A percentile compares a stretch with the other conserved stretches of the same genome.
Evolutionary conservation across 2,888 invertebrate species (phyloP).

Genomic region (Hylaea fasciaria): DNA sequence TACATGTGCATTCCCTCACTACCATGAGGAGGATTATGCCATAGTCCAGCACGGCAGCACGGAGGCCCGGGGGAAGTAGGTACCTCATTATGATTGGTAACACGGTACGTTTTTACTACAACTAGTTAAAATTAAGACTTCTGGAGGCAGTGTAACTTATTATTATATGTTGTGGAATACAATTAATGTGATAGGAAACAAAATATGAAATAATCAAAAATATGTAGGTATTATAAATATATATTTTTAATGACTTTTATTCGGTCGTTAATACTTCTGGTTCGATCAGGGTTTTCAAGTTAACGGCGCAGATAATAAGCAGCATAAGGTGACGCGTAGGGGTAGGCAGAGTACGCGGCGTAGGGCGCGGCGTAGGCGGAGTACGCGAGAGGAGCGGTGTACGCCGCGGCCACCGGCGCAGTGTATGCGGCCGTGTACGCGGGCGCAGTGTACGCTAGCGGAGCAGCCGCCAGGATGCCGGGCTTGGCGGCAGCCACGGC

Average conservation of each 20-base stretch:
- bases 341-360: slow-evolving; percentile 58
- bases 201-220: too few species aligned
- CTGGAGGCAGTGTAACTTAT: too few species aligned
- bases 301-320: slow-evolving; percentile 55
- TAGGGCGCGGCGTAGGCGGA: slow-evolving; percentile 49
- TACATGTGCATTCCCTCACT: too few species aligned
- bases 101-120: too few species aligned
- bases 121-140: too few species aligned
- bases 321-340: slow-evolving; percentile 63
- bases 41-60: too few species aligned
- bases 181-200: too few species aligned
- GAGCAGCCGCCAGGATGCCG: slow-evolving; percentile 58
- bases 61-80: too few species aligned
- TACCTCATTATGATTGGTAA: too few species aligned
- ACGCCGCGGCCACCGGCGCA: slow-evolving; percentile 60
- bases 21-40: too few species aligned
- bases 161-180: too few species aligned
- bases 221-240: not conserved
- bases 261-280: slow-evolving; percentile 3
- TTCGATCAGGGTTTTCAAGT: slow-evolving; percentile 4
- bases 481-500: slow-evolving; percentile 77
- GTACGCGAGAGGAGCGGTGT: slow-evolving; percentile 59
- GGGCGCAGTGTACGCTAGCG: slow-evolving; percentile 24
- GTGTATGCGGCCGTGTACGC: slow-evolving; percentile 63
- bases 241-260: slow-evolving; percentile 3